phyloP scores from a whole-genome alignment of 2,113 vertebrate species.

The Butorides virescens region DNA sequence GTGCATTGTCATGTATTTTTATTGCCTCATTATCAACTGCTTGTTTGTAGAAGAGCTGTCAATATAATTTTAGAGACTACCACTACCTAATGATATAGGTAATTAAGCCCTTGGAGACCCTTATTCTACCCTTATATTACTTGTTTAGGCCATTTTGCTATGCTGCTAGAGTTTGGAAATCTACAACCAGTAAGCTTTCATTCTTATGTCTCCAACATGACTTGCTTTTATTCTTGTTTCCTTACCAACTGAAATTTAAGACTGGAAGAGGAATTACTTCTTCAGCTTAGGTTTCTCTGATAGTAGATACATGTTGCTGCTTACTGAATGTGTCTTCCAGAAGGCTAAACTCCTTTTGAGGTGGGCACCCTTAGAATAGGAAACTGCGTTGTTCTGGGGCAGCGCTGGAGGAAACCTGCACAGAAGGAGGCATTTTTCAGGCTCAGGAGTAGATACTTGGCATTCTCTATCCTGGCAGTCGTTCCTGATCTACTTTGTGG shows the following conservation, averaged over 20 bases:
- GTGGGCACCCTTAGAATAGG: not conserved
- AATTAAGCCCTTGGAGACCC: slow-evolving; percentile 68
- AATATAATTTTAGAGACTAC: slow-evolving; percentile 55
- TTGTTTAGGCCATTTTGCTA: not conserved
- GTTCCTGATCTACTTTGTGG: not conserved
- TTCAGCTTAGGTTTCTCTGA: not conserved
- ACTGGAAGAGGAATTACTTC: not conserved
- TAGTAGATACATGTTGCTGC: not conserved
- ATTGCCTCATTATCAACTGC: slow-evolving; percentile 47
- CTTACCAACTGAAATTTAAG: not conserved
- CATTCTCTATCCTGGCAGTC: not conserved
- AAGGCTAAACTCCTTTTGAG: not conserved
- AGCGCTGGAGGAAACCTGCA: not conserved
- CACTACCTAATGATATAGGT: slow-evolving; percentile 60
- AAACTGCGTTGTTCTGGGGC: not conserved
- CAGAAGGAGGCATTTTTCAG: not conserved
- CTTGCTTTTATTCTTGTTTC: not conserved
- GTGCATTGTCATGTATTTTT: slow-evolving; percentile 29
- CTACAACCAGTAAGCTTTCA: not conserved
- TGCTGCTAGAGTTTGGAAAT: not conserved
- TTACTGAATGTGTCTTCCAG: not conserved
- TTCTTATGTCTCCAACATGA: not conserved
- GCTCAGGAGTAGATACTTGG: not conserved
- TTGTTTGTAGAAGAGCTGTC: slow-evolving; percentile 33
- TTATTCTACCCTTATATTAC: not conserved